Evolutionary conservation across 2,113 vertebrate genomes (phyloP).

Genomic region (Ptychochromis oligacanthus): DNA sequence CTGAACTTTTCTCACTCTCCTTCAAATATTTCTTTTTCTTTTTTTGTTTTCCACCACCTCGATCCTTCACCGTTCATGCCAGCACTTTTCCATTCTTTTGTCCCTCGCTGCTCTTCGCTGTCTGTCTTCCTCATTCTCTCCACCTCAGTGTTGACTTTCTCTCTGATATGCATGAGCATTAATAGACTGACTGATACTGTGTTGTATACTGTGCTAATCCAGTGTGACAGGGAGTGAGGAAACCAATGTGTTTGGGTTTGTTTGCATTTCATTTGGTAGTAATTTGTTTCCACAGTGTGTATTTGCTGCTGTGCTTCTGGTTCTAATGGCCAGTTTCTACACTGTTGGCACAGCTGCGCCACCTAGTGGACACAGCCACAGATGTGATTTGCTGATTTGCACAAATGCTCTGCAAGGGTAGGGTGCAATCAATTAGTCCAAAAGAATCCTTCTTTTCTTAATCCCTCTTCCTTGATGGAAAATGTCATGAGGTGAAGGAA

Average conservation of each 20-base stretch:
- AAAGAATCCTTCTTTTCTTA: neutral
- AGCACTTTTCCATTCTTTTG: conserved; percentile 45
- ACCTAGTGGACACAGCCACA: conserved; percentile 31
- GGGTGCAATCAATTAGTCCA: neutral
- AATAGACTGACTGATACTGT: neutral
- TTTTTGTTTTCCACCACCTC: neutral
- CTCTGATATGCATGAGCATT: conserved; percentile 19
- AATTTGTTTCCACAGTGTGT: neutral
- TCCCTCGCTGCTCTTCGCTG: conserved; percentile 6
- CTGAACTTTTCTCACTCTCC: conserved; percentile 26
- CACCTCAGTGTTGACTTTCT: conserved; percentile 9
- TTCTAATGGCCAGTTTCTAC: neutral
- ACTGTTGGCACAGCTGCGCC: neutral
- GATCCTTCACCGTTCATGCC: conserved; percentile 6
- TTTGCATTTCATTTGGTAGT: neutral
- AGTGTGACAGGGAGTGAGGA: neutral
- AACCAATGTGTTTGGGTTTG: neutral
- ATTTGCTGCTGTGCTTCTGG: neutral
- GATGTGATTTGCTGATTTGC: neutral
- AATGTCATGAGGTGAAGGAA: neutral
- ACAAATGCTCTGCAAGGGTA: neutral
- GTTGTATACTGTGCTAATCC: neutral
- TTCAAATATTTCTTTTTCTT: neutral
- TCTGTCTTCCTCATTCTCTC: conserved; percentile 58
- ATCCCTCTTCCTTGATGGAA: neutral